Evolutionary conservation across 2,797 vertebrate species (phyloP).

Genomic region (Mormyrus proboscirostris): DNA sequence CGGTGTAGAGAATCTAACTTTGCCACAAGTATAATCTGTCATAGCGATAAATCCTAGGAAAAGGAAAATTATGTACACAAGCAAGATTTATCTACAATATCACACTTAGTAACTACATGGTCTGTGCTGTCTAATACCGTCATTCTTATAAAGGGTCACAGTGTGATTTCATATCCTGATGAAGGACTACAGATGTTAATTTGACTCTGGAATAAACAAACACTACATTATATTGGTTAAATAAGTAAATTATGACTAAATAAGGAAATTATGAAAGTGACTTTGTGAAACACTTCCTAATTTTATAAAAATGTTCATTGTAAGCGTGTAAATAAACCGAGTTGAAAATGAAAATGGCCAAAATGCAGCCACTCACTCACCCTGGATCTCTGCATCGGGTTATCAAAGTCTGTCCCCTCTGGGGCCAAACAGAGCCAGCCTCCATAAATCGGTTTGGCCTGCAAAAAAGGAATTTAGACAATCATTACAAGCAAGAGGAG

Average conservation of each 20-base stretch:
- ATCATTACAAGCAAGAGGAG: conserved; percentile 46
- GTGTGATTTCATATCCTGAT: background rate
- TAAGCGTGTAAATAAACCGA: background rate
- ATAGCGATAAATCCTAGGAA: background rate
- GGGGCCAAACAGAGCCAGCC: conserved; percentile 77
- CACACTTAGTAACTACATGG: background rate
- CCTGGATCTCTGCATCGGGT: conserved; percentile 74
- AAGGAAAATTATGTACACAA: background rate
- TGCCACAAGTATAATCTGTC: background rate
- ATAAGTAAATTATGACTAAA: background rate
- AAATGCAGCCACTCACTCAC: conserved; percentile 48
- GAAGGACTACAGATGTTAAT: background rate
- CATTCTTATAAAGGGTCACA: background rate
- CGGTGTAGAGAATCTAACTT: background rate
- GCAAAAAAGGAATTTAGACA: conserved; percentile 55
- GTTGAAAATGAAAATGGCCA: background rate
- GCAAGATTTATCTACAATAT: background rate
- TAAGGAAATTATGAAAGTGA: background rate
- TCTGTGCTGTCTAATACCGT: background rate
- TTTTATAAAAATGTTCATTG: background rate
- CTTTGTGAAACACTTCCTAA: background rate
- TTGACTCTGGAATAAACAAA: background rate
- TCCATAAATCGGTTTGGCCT: conserved; percentile 78
- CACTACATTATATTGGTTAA: background rate
- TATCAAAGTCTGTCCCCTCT: conserved; percentile 76